Percentiles rank a stretch among this genome's conserved stretches.
phyloP scores from a whole-genome alignment of 2,113 vertebrate species.

The Panthera uncia region DNA sequence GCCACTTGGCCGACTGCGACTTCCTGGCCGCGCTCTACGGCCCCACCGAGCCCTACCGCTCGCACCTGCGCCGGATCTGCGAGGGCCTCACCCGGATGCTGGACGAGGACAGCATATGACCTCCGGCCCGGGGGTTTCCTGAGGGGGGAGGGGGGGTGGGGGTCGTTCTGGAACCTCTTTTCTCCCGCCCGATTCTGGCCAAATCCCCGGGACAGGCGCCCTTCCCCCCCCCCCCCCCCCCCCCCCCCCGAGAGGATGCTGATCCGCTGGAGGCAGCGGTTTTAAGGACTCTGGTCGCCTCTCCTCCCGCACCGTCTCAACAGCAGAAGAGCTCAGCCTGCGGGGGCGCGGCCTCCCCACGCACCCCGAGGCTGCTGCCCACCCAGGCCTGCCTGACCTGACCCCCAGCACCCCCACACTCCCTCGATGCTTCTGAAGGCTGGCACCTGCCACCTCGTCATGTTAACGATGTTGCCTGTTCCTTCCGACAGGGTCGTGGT shows the following conservation, averaged over 20 bases:
- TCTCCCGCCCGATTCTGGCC: neutral
- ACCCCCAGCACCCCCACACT: neutral
- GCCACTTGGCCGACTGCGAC: slow-evolving; percentile 93
- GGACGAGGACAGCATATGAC: slow-evolving; percentile 94
- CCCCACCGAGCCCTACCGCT: slow-evolving; percentile 90
- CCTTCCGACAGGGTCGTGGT: neutral
- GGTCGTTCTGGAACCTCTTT: neutral
- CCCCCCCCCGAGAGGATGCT: neutral
- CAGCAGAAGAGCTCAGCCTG: neutral
- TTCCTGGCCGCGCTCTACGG: slow-evolving; percentile 93
- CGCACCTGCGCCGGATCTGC: slow-evolving; percentile 91
- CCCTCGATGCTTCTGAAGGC: neutral
- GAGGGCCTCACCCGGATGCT: slow-evolving; percentile 94
- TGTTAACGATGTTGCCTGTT: neutral
- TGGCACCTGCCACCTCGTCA: rapidly evolving
- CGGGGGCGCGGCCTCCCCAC: neutral
- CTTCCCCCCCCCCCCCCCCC: neutral
- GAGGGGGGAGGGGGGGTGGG: rapidly evolving
- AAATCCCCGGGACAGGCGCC: neutral
- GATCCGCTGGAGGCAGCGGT: rapidly evolving
- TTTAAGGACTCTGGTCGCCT: rapidly evolving
- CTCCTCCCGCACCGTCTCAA: rapidly evolving
- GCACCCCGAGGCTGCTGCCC: neutral
- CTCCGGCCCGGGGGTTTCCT: rapidly evolving
- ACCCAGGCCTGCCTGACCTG: neutral